Percentiles rank a stretch among this genome's conserved stretches.
Conservation (phyloP, 2,113 vertebrate species). For the Hypomesus transpacificus region DNA sequence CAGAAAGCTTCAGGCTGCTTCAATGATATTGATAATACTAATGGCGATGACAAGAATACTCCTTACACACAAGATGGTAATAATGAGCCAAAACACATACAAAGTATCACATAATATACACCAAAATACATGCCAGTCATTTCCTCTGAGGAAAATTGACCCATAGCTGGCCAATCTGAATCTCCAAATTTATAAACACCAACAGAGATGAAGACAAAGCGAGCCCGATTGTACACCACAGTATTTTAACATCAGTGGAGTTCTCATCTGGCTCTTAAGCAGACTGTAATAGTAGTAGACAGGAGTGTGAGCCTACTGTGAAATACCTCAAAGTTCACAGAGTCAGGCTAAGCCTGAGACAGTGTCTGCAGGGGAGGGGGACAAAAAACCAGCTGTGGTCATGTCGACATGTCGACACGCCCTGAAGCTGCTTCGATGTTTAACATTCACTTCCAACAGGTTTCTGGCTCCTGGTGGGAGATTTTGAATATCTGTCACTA, state of each 20-base stretch:
- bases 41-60: no score
- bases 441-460: background rate
- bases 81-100: background rate
- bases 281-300: no score
- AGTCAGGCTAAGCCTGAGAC: background rate
- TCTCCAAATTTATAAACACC: background rate
- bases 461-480: background rate
- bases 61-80: background rate
- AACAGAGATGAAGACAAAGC: background rate
- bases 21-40: background rate
- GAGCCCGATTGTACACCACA: no score
- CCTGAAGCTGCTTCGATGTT: background rate
- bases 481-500: background rate
- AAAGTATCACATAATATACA: background rate
- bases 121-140: background rate
- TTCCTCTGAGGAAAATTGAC: background rate
- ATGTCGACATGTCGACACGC: background rate
- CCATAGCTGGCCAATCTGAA: slow-evolving; percentile 4
- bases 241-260: no score
- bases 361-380: background rate
- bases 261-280: no score
- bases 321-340: background rate
- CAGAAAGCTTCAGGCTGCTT: slow-evolving; percentile 5
- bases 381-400: background rate
- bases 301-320: no score